A percentile compares a stretch with the other conserved stretches of the same genome.
phyloP scores from a whole-genome alignment of 2,888 invertebrate species.

The Pardosa pseudoannulata region DNA sequence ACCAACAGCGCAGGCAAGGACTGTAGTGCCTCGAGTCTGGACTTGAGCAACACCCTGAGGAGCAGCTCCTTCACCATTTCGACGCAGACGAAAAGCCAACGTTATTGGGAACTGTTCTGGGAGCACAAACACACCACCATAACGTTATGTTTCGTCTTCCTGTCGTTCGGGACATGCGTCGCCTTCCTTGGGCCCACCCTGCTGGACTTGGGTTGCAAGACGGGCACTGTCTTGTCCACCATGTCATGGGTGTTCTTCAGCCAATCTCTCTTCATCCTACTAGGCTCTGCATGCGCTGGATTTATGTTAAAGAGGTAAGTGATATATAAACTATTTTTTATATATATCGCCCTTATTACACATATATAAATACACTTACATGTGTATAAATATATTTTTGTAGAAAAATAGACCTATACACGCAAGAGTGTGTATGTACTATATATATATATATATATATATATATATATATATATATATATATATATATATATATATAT shows the following conservation, averaged over 20 bases:
- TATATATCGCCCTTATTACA: no score
- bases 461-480: no score
- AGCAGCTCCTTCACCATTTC: conserved; percentile 3
- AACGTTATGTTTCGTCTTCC: conserved; percentile 79
- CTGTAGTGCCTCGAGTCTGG: conserved; percentile 33
- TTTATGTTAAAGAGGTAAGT: conserved; percentile 78
- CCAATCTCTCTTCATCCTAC: conserved; percentile 78
- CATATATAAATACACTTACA: no score
- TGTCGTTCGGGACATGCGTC: conserved; percentile 80
- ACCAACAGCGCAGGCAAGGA: conserved; percentile 24
- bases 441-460: no score
- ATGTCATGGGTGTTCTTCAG: conserved; percentile 80
- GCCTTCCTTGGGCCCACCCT: conserved; percentile 79
- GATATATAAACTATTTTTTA: no score
- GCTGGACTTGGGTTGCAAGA: conserved; percentile 79
- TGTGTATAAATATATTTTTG: no score
- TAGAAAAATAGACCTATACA: no score
- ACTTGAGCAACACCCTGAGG: conserved; percentile 39
- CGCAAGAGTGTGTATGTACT: no score
- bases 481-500: no score
- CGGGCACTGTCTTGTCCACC: conserved; percentile 77
- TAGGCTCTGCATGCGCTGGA: conserved; percentile 79
- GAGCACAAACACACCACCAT: conserved; percentile 78
- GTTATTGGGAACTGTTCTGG: conserved; percentile 77
- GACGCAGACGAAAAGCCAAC: conserved; percentile 32